A percentile compares a stretch with the other conserved stretches of the same genome.
phyloP scores from a whole-genome alignment of 2,113 vertebrate species.

The Neotoma lepida region DNA sequence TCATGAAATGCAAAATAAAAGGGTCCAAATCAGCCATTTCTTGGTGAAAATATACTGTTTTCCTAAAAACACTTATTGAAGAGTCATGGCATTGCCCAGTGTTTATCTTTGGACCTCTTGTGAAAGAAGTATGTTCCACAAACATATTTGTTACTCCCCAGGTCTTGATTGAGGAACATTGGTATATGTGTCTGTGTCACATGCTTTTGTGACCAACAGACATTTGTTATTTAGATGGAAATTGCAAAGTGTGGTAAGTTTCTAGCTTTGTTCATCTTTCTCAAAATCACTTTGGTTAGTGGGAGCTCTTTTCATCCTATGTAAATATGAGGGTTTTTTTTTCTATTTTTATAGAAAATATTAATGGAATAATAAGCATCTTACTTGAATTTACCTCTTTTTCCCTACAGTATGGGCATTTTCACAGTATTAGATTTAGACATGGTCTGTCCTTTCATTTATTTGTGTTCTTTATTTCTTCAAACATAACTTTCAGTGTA shows the following conservation, averaged over 20 bases:
- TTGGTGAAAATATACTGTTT: not conserved
- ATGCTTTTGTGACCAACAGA: not conserved
- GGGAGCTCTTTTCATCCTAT: not conserved
- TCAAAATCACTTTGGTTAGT: not conserved
- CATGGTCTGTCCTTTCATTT: not conserved
- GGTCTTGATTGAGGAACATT: not conserved
- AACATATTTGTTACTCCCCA: not conserved
- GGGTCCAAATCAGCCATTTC: not conserved
- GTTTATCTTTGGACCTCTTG: not conserved
- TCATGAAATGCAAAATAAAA: not conserved
- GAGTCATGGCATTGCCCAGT: not conserved
- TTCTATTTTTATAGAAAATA: not conserved
- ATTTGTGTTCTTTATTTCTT: not conserved
- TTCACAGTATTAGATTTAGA: not conserved
- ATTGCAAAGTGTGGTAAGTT: not conserved
- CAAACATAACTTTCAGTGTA: not conserved
- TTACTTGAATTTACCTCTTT: not conserved
- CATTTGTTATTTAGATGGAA: not conserved
- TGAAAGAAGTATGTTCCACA: not conserved
- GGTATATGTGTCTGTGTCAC: not conserved
- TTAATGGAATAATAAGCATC: not conserved
- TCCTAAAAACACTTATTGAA: not conserved
- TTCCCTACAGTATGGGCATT: not conserved
- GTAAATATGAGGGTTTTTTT: not conserved
- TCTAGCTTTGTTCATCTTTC: not conserved